A percentile compares a stretch with the other conserved stretches of the same genome.
Conservation (phyloP, 2,113 vertebrate genomes). For the Cyprinodon variegatus region DNA sequence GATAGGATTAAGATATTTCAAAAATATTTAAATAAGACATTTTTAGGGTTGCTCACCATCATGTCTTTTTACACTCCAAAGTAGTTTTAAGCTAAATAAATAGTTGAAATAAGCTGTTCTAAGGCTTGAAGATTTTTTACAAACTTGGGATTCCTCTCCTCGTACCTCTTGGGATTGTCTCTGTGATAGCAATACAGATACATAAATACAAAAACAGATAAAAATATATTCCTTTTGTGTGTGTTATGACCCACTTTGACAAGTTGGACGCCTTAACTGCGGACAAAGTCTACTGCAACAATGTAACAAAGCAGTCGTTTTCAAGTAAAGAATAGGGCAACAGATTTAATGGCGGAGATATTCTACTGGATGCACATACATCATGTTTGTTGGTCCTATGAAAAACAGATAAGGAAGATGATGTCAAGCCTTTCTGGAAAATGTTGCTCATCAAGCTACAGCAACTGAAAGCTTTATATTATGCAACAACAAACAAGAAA, state of each 20-base stretch:
- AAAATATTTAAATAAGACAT: constrained; percentile 35
- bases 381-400: not conserved
- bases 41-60: constrained; percentile 21
- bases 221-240: not conserved
- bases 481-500: not conserved
- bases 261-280: not conserved
- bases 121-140: not conserved
- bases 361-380: not conserved
- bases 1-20: constrained; percentile 31
- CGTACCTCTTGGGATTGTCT: no score
- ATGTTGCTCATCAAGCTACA: not conserved
- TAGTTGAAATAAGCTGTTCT: constrained; percentile 21
- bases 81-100: constrained; percentile 26
- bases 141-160: not conserved
- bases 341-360: not conserved
- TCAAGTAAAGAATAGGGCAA: not conserved
- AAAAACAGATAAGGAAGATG: not conserved
- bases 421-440: not conserved
- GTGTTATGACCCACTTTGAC: constrained; percentile 15
- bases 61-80: not conserved
- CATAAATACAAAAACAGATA: no score
- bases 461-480: not conserved
- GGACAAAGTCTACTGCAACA: not conserved
- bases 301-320: not conserved
- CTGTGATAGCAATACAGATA: not conserved